Conservation (phyloP, 2,113 vertebrate genomes). For the Columba livia region DNA sequence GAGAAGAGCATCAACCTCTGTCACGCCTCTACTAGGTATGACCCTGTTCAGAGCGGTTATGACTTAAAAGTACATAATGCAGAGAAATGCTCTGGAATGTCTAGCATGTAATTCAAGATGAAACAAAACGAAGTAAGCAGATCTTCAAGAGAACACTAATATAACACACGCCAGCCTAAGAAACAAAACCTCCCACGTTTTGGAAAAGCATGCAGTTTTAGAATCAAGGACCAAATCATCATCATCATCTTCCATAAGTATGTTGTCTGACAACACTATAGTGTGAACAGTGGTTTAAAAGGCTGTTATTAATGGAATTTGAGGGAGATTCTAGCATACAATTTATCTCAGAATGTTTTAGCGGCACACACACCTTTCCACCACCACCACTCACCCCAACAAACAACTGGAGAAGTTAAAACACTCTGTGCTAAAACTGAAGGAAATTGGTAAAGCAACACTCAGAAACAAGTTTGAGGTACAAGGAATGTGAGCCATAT, state of each 20-base stretch:
- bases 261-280: background rate
- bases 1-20: background rate
- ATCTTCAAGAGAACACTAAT: background rate
- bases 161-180: background rate
- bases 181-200: background rate
- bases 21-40: fast-evolving
- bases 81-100: background rate
- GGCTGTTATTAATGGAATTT: background rate
- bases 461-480: background rate
- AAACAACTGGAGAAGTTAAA: background rate
- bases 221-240: background rate
- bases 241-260: background rate
- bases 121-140: background rate
- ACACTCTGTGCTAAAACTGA: background rate
- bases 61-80: background rate
- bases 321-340: background rate
- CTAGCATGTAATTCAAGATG: background rate
- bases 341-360: background rate
- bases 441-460: background rate
- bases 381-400: background rate
- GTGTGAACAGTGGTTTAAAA: background rate
- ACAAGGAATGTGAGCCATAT: background rate
- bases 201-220: background rate
- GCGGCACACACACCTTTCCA: background rate
- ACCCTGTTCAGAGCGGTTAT: background rate